Evolutionary conservation across 2,113 vertebrate genomes (phyloP).

Genomic region (Pyrgilauda ruficollis): DNA sequence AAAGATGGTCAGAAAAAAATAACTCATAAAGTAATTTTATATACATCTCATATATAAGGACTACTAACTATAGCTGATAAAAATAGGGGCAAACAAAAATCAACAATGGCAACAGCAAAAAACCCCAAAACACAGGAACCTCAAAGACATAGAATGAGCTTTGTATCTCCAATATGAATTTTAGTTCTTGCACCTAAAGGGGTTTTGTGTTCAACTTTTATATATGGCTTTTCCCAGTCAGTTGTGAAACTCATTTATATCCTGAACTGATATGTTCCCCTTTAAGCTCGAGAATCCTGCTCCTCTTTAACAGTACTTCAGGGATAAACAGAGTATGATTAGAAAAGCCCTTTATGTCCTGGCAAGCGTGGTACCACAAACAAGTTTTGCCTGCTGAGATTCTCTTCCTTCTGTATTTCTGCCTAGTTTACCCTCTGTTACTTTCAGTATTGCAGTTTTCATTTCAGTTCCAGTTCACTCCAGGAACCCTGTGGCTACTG

Average conservation of each 20-base stretch:
- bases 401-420: conserved; percentile 30
- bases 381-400: conserved; percentile 52
- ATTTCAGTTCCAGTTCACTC: conserved; percentile 47
- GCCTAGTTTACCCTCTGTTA: conserved; percentile 46
- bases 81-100: neutral
- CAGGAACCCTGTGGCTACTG: conserved; percentile 62
- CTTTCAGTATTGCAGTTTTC: conserved; percentile 4
- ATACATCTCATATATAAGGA: neutral
- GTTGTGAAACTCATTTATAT: neutral
- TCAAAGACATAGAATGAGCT: neutral
- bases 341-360: conserved; percentile 26
- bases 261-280: neutral
- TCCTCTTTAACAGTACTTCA: conserved; percentile 3
- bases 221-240: neutral
- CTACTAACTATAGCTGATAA: neutral
- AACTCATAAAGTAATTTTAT: neutral
- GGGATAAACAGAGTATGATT: conserved; percentile 16
- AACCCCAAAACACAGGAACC: neutral
- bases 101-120: neutral
- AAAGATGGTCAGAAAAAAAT: neutral
- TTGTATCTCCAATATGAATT: neutral
- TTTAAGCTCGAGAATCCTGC: neutral
- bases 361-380: conserved; percentile 10
- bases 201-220: neutral
- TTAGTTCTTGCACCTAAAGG: neutral